A percentile compares a stretch with the other conserved stretches of the same genome.
These are phyloP conservation scores for Paguma larvata DNA, from an alignment of 2,797 vertebrate species.

Conservation along the genomic window DNA sequence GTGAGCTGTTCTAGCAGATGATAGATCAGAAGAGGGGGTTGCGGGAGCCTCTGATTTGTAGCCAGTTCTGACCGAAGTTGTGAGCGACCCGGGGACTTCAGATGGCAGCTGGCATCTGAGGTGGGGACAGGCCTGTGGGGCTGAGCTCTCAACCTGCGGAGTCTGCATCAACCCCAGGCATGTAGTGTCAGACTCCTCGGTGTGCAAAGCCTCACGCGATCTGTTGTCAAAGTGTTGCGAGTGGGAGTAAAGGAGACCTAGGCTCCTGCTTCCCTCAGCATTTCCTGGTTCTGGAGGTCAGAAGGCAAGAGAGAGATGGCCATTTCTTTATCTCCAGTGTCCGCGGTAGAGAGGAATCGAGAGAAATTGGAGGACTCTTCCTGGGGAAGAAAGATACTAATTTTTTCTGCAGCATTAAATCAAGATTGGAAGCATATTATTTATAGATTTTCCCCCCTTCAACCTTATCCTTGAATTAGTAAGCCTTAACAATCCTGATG, in stretches of 20 bases:
- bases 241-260: background rate
- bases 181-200: background rate
- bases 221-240: background rate
- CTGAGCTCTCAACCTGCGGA: background rate
- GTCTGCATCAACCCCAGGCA: background rate
- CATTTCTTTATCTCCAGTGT: background rate
- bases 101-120: too few species aligned
- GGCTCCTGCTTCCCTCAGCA: background rate
- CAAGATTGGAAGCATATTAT: background rate
- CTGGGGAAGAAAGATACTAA: background rate
- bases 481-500: background rate
- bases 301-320: background rate
- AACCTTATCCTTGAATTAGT: background rate
- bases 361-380: background rate
- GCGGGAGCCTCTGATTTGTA: background rate
- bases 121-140: background rate
- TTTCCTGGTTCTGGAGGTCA: too few species aligned
- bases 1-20: background rate
- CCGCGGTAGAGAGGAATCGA: background rate
- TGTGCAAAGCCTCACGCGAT: background rate
- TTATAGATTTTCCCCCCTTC: background rate
- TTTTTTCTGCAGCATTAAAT: background rate
- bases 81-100: background rate
- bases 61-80: background rate
- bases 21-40: background rate